These are phyloP conservation scores for Scaptomyza cyrtandrae DNA, from an alignment of 2,888 invertebrate species.

Conservation along the genomic window DNA sequence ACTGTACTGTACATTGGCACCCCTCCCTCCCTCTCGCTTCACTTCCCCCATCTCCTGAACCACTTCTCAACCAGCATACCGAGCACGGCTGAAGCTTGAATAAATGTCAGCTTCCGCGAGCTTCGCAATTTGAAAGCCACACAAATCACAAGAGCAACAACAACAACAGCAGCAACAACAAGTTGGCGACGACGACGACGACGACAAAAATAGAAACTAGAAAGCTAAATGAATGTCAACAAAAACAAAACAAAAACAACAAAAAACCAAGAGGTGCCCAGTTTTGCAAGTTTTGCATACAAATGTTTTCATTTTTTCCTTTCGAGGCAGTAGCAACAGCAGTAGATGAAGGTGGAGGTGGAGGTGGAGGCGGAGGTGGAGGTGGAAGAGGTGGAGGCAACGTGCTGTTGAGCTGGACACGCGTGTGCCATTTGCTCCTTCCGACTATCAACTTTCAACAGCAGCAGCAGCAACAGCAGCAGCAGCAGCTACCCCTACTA, in stretches of 20 bases:
- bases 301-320: slow-evolving; percentile 40
- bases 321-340: neutral
- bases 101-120: slow-evolving; percentile 78
- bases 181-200: slow-evolving; percentile 1
- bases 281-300: slow-evolving; percentile 47
- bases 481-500: neutral
- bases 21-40: neutral
- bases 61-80: too few species aligned
- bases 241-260: slow-evolving; percentile 52
- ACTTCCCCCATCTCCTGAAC: too few species aligned
- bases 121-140: slow-evolving; percentile 79
- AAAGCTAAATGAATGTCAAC: slow-evolving; percentile 54
- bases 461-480: neutral
- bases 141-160: slow-evolving; percentile 68
- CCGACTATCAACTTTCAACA: neutral
- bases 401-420: slow-evolving; percentile 33
- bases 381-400: neutral
- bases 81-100: slow-evolving; percentile 49
- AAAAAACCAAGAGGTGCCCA: slow-evolving; percentile 59
- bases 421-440: slow-evolving; percentile 8
- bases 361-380: neutral
- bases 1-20: slow-evolving; percentile 1
- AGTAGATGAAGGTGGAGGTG: neutral
- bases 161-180: slow-evolving; percentile 39
- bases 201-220: slow-evolving; percentile 14